Percentiles rank a stretch among this genome's conserved stretches.
phyloP scores from a whole-genome alignment of 2,888 invertebrate genomes.

The Lissocephala sabroskyi region DNA sequence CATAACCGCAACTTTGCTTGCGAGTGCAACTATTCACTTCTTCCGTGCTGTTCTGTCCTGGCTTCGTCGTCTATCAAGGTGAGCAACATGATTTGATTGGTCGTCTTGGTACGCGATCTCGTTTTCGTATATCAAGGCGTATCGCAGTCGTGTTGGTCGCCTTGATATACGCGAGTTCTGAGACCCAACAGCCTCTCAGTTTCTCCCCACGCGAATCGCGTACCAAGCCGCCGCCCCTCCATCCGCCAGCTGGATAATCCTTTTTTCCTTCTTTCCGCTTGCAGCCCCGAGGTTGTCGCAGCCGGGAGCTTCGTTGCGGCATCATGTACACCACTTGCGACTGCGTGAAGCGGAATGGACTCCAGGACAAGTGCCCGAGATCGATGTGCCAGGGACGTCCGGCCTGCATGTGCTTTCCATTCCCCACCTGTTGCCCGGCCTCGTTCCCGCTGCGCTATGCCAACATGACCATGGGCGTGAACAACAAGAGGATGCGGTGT shows the following conservation, averaged over 20 bases:
- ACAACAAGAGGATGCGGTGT: slow-evolving; percentile 60
- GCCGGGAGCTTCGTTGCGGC: slow-evolving; percentile 75
- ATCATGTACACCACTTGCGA: slow-evolving; percentile 75
- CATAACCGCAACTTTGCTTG: too few species aligned
- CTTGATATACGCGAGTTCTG: slow-evolving; percentile 34
- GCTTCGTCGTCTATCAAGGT: slow-evolving; percentile 46
- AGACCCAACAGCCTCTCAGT: background rate
- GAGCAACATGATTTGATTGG: slow-evolving; percentile 45
- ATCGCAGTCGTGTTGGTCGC: slow-evolving; percentile 51
- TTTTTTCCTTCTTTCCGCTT: background rate
- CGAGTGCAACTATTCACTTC: too few species aligned
- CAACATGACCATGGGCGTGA: slow-evolving; percentile 67
- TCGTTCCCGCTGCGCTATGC: slow-evolving; percentile 62
- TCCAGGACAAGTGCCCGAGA: slow-evolving; percentile 76
- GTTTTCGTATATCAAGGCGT: slow-evolving; percentile 49
- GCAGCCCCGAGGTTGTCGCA: slow-evolving; percentile 71
- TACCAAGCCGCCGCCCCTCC: slow-evolving; percentile 12
- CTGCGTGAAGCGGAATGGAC: slow-evolving; percentile 76
- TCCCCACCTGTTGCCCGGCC: slow-evolving; percentile 73
- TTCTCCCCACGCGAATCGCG: slow-evolving; percentile 6
- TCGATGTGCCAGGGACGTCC: slow-evolving; percentile 74
- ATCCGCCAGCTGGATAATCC: background rate
- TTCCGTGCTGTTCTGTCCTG: slow-evolving; percentile 7
- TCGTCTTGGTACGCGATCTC: slow-evolving; percentile 46
- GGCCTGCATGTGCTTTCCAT: slow-evolving; percentile 73